A percentile compares a stretch with the other conserved stretches of the same genome.
phyloP scores from a whole-genome alignment of 2,113 vertebrate genomes.

The Chaetops frenatus region DNA sequence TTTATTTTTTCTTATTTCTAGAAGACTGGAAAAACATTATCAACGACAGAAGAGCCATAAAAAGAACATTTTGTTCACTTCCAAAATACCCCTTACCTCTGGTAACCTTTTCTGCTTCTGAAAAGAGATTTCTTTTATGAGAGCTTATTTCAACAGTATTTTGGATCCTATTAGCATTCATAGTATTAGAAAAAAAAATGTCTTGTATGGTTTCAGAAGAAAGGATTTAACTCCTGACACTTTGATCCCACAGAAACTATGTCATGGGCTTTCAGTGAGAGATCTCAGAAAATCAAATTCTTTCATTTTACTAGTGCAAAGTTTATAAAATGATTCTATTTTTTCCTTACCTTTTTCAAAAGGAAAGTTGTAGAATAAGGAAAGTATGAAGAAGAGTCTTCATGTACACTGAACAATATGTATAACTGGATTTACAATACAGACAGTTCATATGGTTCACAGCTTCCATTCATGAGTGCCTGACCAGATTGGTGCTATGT shows the following conservation, averaged over 20 bases:
- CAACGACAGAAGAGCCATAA: not conserved
- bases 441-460: not conserved
- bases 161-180: not conserved
- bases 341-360: not conserved
- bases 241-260: not conserved
- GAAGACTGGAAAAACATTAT: not conserved
- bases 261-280: not conserved
- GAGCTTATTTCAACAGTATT: not conserved
- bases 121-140: not conserved
- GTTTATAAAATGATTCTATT: not conserved
- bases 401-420: not conserved
- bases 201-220: not conserved
- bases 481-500: not conserved
- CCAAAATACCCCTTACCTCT: not conserved
- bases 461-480: not conserved
- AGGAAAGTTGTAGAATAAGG: not conserved
- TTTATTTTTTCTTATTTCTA: too few species aligned
- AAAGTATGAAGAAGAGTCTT: not conserved
- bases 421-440: not conserved
- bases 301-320: not conserved
- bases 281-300: not conserved
- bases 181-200: not conserved
- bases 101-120: not conserved
- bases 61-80: not conserved
- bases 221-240: not conserved